These are phyloP conservation scores for Diploptera punctata DNA, from an alignment of 2,888 invertebrate species.

Conservation along the genomic window DNA sequence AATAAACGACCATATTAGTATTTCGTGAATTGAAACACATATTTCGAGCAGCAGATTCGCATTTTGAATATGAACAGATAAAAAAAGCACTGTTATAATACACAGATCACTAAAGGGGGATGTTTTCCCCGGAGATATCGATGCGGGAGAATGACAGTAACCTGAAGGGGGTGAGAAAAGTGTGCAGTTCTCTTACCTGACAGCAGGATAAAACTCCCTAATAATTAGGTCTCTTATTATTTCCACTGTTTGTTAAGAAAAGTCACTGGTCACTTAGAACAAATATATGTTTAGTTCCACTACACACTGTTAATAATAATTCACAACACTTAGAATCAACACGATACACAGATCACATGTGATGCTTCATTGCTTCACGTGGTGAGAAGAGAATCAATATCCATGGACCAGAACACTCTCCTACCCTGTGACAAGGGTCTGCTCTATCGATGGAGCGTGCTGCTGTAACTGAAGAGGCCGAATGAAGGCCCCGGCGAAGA, in stretches of 20 bases:
- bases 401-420: constrained; percentile 5
- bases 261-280: background rate
- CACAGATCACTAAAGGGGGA: too few relatives aligned
- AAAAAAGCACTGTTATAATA: too few relatives aligned
- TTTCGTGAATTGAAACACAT: too few relatives aligned
- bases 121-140: background rate
- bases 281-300: background rate
- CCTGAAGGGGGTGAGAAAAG: background rate
- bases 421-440: constrained; percentile 9
- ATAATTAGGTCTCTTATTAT: background rate
- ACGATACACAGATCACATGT: constrained; percentile 8
- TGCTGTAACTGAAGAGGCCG: background rate
- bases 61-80: too few relatives aligned
- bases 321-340: background rate
- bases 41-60: too few relatives aligned
- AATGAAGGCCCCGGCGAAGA: background rate
- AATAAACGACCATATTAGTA: too few relatives aligned
- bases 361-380: constrained; percentile 15
- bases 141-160: background rate
- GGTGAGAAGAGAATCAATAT: background rate
- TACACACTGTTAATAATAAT: background rate
- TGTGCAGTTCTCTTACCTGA: background rate
- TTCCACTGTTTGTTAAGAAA: background rate
- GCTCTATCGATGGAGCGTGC: constrained; percentile 18
- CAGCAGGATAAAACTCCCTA: background rate